Base-by-base conservation (phyloP, 1,140 invertebrate genomes). In the Micrasema longulum region DNA sequence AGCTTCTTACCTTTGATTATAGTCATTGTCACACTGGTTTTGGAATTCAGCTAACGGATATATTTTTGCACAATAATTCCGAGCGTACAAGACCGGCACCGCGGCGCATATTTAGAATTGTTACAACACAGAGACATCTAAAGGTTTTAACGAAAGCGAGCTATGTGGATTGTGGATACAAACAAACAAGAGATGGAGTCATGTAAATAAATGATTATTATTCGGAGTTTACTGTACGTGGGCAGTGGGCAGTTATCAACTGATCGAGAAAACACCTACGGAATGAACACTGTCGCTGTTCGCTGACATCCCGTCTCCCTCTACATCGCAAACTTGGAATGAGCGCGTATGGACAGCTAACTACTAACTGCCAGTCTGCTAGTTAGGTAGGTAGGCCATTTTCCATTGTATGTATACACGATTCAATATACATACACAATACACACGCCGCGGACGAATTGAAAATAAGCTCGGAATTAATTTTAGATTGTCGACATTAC, bases 121-220 rank as follows among this genome's bases (percentile, higher is more conserved):
- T 70, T 50, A 50, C 68, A 64, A 69, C 67, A 41, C 31, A 70
- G 36, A 70, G 68, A 70, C 68, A 70, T 63, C 68, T 70, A 57
- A 70, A 70, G 68, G 68, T 70, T 70, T 70, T 57, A 57, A 63
- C 68, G 68, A 63, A 70, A 63, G 57, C 68, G 68, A 70, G 68
- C 55, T 63, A 63, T 63, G 55, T 63, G 57, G 57, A 70, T 45
- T 35, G 52, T 55, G 67, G 31, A 70, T 45, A 70, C 68, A 70
- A 70, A 70, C 68, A 70, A 63, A 70, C 45, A 64, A 52, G 68
- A 70, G 68, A 70, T 70, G 68, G 68, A 70, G 68, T 63, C 68
- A 63, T 70, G 68, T 70, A 70, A 70, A 70, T 70, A 70, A 63
- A 70, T 69, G 50, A 69, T 70, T 70, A 63, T 70, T 48, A 70